Conservation (phyloP, 2,797 vertebrate genomes). For the Threskiornis aethiopicus region DNA sequence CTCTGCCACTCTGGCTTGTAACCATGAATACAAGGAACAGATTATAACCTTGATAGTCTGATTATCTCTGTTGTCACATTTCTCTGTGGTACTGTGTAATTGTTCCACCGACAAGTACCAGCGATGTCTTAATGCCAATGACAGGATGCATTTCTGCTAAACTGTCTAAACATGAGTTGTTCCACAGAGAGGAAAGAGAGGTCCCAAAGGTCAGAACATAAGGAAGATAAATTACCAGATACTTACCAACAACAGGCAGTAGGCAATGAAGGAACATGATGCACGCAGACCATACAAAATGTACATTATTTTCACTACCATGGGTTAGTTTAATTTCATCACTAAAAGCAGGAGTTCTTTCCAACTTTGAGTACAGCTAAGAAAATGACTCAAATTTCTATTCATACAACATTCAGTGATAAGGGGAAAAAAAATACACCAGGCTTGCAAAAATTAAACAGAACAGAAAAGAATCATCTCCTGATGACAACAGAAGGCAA, state of each 20-base stretch:
- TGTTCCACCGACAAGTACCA: slow-evolving; percentile 53
- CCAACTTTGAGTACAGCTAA: background rate
- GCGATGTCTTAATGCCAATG: background rate
- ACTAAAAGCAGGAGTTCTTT: background rate
- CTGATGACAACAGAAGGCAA: background rate
- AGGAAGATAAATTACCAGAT: background rate
- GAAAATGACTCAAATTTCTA: background rate
- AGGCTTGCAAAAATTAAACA: background rate
- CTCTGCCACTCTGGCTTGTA: slow-evolving; percentile 46
- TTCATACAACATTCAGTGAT: background rate
- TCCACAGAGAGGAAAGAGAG: background rate
- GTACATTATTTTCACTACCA: background rate
- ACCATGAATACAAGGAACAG: slow-evolving; percentile 14
- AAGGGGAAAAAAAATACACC: background rate
- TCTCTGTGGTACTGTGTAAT: background rate
- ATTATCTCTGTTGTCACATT: slow-evolving; percentile 56
- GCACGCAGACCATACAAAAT: background rate
- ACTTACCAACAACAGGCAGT: background rate
- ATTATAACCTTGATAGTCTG: slow-evolving; percentile 29
- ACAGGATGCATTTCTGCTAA: slow-evolving; percentile 15
- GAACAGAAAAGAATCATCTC: background rate
- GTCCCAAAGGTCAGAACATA: background rate
- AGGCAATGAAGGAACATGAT: background rate
- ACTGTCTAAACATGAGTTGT: background rate
- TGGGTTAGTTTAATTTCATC: background rate